A percentile compares a stretch with the other conserved stretches of the same genome.
Conservation (phyloP, 2,797 vertebrate genomes). For the Spondyliosoma cantharus region DNA sequence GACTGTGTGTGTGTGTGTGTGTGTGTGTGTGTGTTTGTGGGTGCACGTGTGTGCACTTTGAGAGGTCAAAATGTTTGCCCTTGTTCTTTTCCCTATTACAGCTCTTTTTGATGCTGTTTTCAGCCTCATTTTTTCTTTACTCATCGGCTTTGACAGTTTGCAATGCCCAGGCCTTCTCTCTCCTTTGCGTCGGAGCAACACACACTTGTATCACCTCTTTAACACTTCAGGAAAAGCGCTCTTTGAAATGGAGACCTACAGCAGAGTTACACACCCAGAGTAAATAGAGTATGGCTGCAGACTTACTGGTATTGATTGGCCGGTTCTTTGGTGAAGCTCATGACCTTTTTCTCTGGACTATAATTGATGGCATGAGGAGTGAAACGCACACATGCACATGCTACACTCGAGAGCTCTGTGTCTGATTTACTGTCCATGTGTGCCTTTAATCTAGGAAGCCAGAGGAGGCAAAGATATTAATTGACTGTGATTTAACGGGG, state of each 20-base stretch:
- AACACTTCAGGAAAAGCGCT: slow-evolving; percentile 47
- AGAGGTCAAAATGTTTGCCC: slow-evolving; percentile 17
- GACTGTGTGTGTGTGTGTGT: background rate
- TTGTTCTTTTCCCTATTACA: slow-evolving; percentile 27
- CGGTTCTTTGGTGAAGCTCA: slow-evolving; percentile 9
- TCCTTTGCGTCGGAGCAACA: slow-evolving; percentile 8
- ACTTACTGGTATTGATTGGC: slow-evolving; percentile 49
- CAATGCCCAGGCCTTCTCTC: slow-evolving; percentile 29
- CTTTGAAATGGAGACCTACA: slow-evolving; percentile 60
- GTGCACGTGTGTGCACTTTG: background rate
- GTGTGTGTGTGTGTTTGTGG: too few relatives aligned
- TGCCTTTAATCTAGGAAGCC: slow-evolving; percentile 64
- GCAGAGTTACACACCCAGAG: slow-evolving; percentile 33
- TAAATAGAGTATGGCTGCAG: slow-evolving; percentile 21
- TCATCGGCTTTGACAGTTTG: slow-evolving; percentile 36
- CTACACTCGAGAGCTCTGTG: slow-evolving; percentile 32
- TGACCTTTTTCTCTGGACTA: slow-evolving; percentile 49
- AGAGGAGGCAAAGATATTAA: slow-evolving; percentile 62
- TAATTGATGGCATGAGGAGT: slow-evolving; percentile 57
- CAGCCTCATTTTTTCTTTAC: slow-evolving; percentile 36
- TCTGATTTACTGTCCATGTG: slow-evolving; percentile 68
- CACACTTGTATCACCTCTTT: slow-evolving; percentile 43
- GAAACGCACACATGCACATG: slow-evolving; percentile 32
- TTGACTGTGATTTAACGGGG: slow-evolving; percentile 74
- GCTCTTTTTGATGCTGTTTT: slow-evolving; percentile 27